These are phyloP conservation scores for Blastomussa wellsi DNA, from an alignment of 92 coral and sea anemone species.

Conservation along the genomic window DNA sequence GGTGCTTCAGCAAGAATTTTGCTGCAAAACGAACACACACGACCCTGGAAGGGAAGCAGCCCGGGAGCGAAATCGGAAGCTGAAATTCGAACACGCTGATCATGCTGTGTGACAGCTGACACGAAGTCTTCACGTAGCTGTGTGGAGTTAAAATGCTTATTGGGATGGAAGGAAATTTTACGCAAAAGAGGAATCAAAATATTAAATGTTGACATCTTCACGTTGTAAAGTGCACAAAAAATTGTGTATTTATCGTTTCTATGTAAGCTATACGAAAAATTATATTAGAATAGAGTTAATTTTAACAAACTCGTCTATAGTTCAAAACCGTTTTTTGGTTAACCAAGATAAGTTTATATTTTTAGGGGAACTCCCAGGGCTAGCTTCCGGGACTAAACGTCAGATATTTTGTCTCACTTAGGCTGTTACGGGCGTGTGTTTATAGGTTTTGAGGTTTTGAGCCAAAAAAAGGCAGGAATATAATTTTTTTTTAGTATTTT, in stretches of 20 bases:
- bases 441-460: too few relatives aligned
- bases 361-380: too few relatives aligned
- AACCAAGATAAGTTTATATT: too few relatives aligned
- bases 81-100: not conserved
- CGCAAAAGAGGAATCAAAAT: not conserved
- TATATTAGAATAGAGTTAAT: too few relatives aligned
- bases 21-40: slow-evolving; percentile 8
- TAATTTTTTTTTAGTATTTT: too few relatives aligned
- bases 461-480: too few relatives aligned
- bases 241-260: not conserved
- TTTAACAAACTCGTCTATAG: too few relatives aligned
- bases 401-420: too few relatives aligned
- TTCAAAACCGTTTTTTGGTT: too few relatives aligned
- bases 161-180: not conserved
- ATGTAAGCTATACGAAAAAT: not conserved
- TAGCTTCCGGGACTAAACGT: too few relatives aligned
- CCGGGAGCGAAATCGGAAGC: not conserved
- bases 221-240: not conserved
- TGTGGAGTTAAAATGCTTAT: not conserved
- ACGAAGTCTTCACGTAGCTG: not conserved
- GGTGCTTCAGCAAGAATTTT: slow-evolving; percentile 1
- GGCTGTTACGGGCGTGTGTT: too few relatives aligned
- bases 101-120: not conserved
- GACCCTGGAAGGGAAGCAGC: not conserved
- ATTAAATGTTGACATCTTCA: not conserved